A percentile compares a stretch with the other conserved stretches of the same genome.
Evolutionary conservation across 2,113 vertebrate species (phyloP).

Genomic region (Ivindomyrus marchei): DNA sequence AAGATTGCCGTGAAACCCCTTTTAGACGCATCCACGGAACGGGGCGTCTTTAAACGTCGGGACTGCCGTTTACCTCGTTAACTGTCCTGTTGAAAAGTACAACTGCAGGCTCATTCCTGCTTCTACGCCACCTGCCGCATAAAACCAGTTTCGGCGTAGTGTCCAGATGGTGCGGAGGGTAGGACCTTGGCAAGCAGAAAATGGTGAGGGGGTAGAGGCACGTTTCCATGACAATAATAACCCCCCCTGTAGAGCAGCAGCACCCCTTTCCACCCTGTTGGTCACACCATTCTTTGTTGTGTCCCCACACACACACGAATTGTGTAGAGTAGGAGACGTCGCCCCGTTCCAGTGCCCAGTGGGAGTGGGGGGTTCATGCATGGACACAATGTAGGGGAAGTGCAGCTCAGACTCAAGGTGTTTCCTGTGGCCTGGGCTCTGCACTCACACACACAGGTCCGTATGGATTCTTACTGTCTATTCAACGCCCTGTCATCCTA

Average conservation of each 20-base stretch:
- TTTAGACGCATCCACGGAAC: not conserved
- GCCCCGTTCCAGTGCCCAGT: too few relatives aligned
- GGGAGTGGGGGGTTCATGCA: not conserved
- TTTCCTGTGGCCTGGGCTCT: conserved; percentile 18
- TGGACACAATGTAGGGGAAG: conserved; percentile 20
- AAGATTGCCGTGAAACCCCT: not conserved
- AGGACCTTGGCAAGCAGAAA: not conserved
- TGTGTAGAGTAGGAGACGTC: not conserved
- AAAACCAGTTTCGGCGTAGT: not conserved
- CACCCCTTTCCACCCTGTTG: not conserved
- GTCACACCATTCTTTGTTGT: not conserved
- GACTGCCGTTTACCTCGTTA: not conserved
- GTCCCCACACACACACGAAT: not conserved
- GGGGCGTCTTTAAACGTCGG: too few relatives aligned
- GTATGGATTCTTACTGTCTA: too few relatives aligned
- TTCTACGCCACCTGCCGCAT: not conserved
- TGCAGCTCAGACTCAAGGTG: conserved; percentile 11
- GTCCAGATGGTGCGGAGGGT: not conserved
- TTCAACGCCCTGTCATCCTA: not conserved
- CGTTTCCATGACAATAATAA: not conserved
- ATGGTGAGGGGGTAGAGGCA: not conserved
- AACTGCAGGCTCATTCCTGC: not conserved
- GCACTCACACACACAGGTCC: not conserved
- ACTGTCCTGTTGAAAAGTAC: not conserved
- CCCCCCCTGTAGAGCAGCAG: not conserved